phyloP scores from a whole-genome alignment of 2,113 vertebrate genomes.

The Scortum barcoo region DNA sequence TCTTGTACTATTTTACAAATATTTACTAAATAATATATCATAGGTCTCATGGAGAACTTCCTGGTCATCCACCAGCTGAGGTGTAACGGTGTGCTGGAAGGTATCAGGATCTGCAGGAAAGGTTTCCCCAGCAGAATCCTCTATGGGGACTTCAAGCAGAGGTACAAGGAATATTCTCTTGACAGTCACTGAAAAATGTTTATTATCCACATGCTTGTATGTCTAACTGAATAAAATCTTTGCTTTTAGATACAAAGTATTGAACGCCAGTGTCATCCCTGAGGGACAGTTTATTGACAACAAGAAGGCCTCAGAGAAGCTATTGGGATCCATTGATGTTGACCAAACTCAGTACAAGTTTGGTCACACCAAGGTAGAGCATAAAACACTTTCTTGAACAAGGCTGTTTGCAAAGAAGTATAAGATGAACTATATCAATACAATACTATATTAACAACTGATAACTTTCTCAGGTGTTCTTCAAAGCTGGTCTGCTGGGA shows the following conservation, averaged over 20 bases:
- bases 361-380: constrained; percentile 91
- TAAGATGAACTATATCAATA: not conserved
- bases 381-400: not conserved
- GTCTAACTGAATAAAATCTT: constrained; percentile 14
- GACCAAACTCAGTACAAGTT: constrained; percentile 93
- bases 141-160: constrained; percentile 92
- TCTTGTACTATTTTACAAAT: not conserved
- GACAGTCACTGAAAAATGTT: not conserved
- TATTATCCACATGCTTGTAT: not conserved
- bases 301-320: constrained; percentile 92
- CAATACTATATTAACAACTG: not conserved
- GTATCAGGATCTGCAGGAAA: constrained; percentile 93
- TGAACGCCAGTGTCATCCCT: constrained; percentile 90
- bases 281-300: constrained; percentile 91
- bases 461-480: constrained; percentile 88
- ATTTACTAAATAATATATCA: not conserved
- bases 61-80: constrained; percentile 92
- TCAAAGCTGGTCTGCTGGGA: constrained; percentile 95
- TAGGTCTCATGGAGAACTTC: constrained; percentile 89
- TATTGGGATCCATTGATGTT: constrained; percentile 90
- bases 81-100: constrained; percentile 91
- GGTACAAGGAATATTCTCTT: constrained; percentile 72
- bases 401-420: not conserved
- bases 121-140: constrained; percentile 93
- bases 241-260: constrained; percentile 80